Evolutionary conservation across 2,888 invertebrate species (phyloP).

Genomic region (Latrodectus elegans): DNA sequence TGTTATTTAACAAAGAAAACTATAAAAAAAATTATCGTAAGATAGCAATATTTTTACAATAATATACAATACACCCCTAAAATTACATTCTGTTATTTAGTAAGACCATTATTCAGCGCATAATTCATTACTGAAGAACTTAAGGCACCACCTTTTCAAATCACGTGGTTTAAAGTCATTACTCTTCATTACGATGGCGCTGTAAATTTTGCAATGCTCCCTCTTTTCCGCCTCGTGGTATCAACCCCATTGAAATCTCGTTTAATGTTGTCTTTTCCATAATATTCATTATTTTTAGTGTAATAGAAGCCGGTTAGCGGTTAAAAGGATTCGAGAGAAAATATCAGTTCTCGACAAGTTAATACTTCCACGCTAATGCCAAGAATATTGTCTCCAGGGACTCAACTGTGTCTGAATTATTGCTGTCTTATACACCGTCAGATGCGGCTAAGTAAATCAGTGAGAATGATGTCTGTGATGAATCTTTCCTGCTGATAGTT

Average conservation of each 20-base stretch:
- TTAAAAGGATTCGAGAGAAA: conserved; percentile 37
- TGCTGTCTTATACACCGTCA: no score
- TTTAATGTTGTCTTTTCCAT: conserved; percentile 18
- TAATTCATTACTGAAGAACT: not conserved
- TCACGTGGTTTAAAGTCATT: conserved; percentile 43
- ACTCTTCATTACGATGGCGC: conserved; percentile 41
- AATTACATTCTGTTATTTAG: not conserved
- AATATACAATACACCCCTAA: not conserved
- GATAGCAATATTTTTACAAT: no score
- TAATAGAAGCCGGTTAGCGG: conserved; percentile 27
- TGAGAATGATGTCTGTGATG: no score
- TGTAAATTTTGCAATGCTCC: conserved; percentile 31
- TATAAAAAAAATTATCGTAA: no score
- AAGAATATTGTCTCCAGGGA: no score
- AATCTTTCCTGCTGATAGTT: no score
- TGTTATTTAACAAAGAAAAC: no score
- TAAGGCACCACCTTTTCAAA: not conserved
- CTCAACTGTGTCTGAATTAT: no score
- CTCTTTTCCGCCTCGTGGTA: not conserved
- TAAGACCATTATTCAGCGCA: not conserved
- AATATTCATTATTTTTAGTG: conserved; percentile 40
- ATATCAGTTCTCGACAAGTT: conserved; percentile 47
- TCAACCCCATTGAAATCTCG: conserved; percentile 7
- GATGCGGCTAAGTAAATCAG: no score
- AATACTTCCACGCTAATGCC: conserved; percentile 24